Evolutionary conservation across 2,797 vertebrate species (phyloP), one percentile per base, ranked within the genome.

Genomic region (Chrysocyon brachyurus): DNA sequence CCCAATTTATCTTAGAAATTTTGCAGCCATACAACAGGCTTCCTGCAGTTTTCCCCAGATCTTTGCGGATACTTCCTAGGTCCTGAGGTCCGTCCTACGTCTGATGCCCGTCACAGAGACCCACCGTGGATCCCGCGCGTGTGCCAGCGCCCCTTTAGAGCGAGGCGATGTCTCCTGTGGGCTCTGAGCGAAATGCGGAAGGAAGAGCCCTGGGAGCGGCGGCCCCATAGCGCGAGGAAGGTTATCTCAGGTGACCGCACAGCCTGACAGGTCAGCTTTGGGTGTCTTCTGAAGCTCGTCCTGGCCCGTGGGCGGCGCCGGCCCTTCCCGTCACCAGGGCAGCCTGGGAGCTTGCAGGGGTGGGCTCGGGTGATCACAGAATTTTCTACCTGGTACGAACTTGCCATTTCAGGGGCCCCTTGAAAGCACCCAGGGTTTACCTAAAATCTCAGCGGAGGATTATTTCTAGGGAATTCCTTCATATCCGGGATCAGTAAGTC

Each of bases 371-470:
- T 83, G 61, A 9, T 93, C 16, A 61, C 40, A 31, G n/a, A 49
- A 31, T 5, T 87, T 57, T 61, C 56, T 17, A 56, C 28, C 9
- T 57, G 63, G 17, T 33, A 17, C 31, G 17, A 92, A 81, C 54
- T 22, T 59, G 54, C 14, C 31, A 81, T 87, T 87, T 54, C 79
- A 81, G 12, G 28, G 10, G 36, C 4, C 33, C 3, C 46, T 92
- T 33, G 78, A 72, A 89, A 91, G 31, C 19, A 46, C 68, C 16
- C 17, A 79, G 66, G 33, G 17, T 91, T 96, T 56, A 40, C 52
- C n/a, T 72, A 77, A 81, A 70, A 92, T 81, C 91, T 70, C 59
- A 90, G 64, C 33, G 10, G 78, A 84, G 54, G 79, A 6, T 94
- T 91, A 28, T 61, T 36, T 84, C 79, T 78, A 22, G 63, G 24